Base-by-base conservation (phyloP, 2,888 invertebrate species). In the Drosophila testacea region DNA sequence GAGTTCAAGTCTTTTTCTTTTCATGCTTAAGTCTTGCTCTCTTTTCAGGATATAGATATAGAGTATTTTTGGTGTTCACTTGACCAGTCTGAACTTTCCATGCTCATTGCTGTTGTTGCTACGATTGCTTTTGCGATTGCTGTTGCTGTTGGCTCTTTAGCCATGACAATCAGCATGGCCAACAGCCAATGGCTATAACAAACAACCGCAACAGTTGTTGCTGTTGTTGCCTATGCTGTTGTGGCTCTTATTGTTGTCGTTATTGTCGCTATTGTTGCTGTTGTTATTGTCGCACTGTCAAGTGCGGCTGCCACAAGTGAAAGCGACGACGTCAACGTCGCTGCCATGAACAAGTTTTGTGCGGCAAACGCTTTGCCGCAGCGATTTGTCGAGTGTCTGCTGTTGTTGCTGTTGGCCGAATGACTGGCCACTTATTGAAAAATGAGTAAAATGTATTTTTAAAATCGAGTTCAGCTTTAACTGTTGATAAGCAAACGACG, bases 251-350 rank as follows among this genome's bases (percentile, higher is more conserved):
- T 44, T 60, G 69, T 52, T 48, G 55, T 9, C 41, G 69, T 13
- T 62, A 46, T 39, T 81, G 82, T 70, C 82, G 81, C 55, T 57
- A 65, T 50, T 66, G 60, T 57, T 67, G 39, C 27, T 69, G 64
- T 59, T 76, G 61, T 63, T 73, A 69, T 71, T 84, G 89, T 84
- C 79, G 67, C 82, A 87, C 71, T 84, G 83, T 84, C 82, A 89
- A 85, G 85, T 81, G 88, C 67, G 85, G 79, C 87, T 73, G 77
- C 71, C 69, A 67, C 86, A 83, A 87, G 86, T 89, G 86, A 87
- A 89, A 81, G 88, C 83, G 79, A 54, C 66, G 59, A 32, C 79
- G 66, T 50, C 62, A 16, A 39, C 62, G 55, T 32, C 46, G 70
- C 66, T 57, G 79, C 57, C 59, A 61, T n/a, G 71, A 76, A 76